Base-by-base conservation (phyloP, 2,797 vertebrate species). In the Ispidina picta region DNA sequence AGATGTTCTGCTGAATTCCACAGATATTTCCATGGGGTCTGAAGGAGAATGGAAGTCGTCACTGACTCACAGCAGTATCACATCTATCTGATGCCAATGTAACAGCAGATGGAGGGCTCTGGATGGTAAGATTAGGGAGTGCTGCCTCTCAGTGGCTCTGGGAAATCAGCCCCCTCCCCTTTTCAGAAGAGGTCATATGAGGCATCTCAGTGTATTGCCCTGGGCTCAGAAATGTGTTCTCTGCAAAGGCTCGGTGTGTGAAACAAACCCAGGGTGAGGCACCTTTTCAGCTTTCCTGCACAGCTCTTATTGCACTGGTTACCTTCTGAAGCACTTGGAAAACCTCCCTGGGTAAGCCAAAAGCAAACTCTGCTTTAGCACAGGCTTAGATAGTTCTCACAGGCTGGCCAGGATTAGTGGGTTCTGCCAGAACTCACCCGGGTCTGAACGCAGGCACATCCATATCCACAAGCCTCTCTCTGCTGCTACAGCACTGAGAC, bases 381-480 rank as follows among this genome's bases (percentile, higher is more conserved):
- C 19, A 3, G 0, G 21, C 54, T 20, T 0, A 26, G 39, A 22
- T n/a, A 29, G 28, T 62, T 77, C 33, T 6, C 31, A 0, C 12
- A n/a, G 56, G 7, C 15, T 86, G 3, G 13, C 12, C 2, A 72
- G 51, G 15, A 54, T 76, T 5, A 10, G n/a, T 2, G 8, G 16
- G 55, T 63, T 59, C 77, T 73, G 35, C 15, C 52, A 55, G 35
- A 66, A 63, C 69, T 26, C 3, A 37, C 2, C 35, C 60, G 79
- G 49, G 29, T 65, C 79, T 80, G 62, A 74, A 48, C 56, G 64
- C 31, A 73, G 81, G 43, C 12, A 2, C 52, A 44, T 18, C 48
- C 64, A 13, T 7, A 0, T 7, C 13, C 37, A 79, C 62, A 72
- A 60, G 4, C 25, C 68, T 31, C 55, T 35, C 33, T 55, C 17